Percentiles rank a stretch among this genome's conserved stretches.
phyloP scores from a whole-genome alignment of 2,888 invertebrate species.

The Malacosoma neustria region DNA sequence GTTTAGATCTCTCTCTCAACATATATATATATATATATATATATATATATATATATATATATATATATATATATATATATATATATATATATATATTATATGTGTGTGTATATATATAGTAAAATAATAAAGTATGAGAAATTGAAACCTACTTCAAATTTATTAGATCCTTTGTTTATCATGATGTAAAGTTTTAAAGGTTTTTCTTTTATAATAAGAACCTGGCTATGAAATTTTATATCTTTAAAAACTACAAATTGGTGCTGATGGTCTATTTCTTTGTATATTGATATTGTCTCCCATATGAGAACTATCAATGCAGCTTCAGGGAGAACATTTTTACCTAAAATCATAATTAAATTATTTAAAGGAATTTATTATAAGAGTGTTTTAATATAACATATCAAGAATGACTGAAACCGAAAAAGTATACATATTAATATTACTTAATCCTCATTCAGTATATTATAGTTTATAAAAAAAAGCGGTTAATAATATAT shows the following conservation, averaged over 20 bases:
- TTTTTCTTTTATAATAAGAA: conserved; percentile 15
- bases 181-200: conserved; percentile 19
- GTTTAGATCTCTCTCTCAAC: conserved; percentile 11
- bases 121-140: conserved; percentile 7
- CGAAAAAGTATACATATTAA: too few relatives aligned
- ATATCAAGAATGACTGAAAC: too few relatives aligned
- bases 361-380: neutral
- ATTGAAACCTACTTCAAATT: conserved; percentile 24
- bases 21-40: too few relatives aligned
- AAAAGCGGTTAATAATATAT: too few relatives aligned
- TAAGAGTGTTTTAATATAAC: too few relatives aligned
- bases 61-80: too few relatives aligned
- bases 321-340: conserved; percentile 80
- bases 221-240: conserved; percentile 24
- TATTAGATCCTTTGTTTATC: conserved; percentile 24
- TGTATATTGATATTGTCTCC: conserved; percentile 63
- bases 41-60: too few relatives aligned
- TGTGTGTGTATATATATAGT: conserved; percentile 11
- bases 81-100: too few relatives aligned
- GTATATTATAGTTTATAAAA: too few relatives aligned
- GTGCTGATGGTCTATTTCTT: conserved; percentile 37
- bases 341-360: conserved; percentile 36
- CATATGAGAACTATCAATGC: conserved; percentile 63
- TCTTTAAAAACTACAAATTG: conserved; percentile 25
- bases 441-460: too few relatives aligned